Evolutionary conservation across 2,797 vertebrate genomes (phyloP).

Genomic region (Eutrigla gurnardus): DNA sequence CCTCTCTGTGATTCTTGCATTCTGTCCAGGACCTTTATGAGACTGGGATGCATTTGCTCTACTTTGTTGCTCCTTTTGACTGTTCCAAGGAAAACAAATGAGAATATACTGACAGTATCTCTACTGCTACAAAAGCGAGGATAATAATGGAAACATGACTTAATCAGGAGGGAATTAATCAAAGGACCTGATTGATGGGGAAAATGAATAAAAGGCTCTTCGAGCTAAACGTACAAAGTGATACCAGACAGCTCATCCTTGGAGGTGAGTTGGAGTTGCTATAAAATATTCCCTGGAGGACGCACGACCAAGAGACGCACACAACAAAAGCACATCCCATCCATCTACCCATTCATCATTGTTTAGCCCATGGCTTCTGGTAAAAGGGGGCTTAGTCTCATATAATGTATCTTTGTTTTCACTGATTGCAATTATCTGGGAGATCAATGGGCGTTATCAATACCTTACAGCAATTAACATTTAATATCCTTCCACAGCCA

Average conservation of each 20-base stretch:
- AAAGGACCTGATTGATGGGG: slow-evolving; percentile 31
- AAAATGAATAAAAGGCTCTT: slow-evolving; percentile 36
- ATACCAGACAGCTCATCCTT: slow-evolving; percentile 28
- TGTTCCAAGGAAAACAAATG: not conserved
- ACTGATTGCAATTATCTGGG: slow-evolving; percentile 83
- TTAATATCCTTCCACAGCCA: slow-evolving; percentile 88
- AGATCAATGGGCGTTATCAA: slow-evolving; percentile 84
- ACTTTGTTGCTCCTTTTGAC: not conserved
- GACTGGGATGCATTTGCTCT: not conserved
- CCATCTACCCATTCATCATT: slow-evolving; percentile 68
- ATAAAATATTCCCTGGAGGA: slow-evolving; percentile 40
- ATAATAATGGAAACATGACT: slow-evolving; percentile 29
- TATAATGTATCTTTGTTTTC: slow-evolving; percentile 86
- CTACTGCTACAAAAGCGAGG: slow-evolving; percentile 15
- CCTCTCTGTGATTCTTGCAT: too few species aligned
- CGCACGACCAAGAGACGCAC: slow-evolving; percentile 19
- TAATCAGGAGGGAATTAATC: slow-evolving; percentile 30
- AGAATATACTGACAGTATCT: not conserved
- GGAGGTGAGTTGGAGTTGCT: slow-evolving; percentile 20
- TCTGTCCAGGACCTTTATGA: not conserved
- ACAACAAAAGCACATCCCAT: slow-evolving; percentile 63
- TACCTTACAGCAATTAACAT: slow-evolving; percentile 89
- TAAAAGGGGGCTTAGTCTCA: slow-evolving; percentile 65
- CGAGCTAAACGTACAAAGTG: slow-evolving; percentile 45
- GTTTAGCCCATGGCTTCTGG: slow-evolving; percentile 55